A percentile compares a stretch with the other conserved stretches of the same genome.
phyloP scores from a whole-genome alignment of 2,888 invertebrate genomes.

The Mythimna ferrago region DNA sequence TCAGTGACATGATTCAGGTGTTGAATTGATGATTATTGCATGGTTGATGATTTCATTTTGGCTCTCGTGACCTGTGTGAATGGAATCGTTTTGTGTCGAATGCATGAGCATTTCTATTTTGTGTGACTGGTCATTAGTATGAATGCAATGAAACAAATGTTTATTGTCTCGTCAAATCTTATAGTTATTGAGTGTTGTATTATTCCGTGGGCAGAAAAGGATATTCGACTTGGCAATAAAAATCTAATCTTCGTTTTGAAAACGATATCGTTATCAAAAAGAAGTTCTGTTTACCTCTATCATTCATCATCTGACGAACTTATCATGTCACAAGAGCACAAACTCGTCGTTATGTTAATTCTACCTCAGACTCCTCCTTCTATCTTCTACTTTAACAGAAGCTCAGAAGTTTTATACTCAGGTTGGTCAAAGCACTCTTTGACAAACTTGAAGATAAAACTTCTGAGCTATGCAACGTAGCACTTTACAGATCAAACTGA shows the following conservation, averaged over 20 bases:
- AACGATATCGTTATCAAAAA: too few relatives aligned
- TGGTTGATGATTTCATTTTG: slow-evolving; percentile 49
- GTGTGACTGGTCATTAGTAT: not conserved
- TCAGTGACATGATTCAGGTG: slow-evolving; percentile 55
- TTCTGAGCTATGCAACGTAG: not conserved
- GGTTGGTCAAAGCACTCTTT: not conserved
- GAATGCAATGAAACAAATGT: not conserved
- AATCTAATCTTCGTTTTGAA: too few relatives aligned
- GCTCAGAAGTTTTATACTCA: not conserved
- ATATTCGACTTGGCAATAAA: too few relatives aligned
- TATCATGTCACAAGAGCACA: too few relatives aligned
- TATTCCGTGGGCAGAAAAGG: too few relatives aligned
- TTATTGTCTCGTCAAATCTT: not conserved
- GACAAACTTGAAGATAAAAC: too few relatives aligned
- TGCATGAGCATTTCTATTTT: not conserved
- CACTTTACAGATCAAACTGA: not conserved
- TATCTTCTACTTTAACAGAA: not conserved
- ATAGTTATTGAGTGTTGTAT: not conserved
- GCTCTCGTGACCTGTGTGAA: slow-evolving; percentile 3
- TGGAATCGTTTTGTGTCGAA: slow-evolving; percentile 3
- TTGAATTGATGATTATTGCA: slow-evolving; percentile 45
- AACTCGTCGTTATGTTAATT: too few relatives aligned
- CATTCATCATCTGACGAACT: too few relatives aligned
- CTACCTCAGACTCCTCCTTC: not conserved
- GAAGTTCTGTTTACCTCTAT: too few relatives aligned